Base-by-base conservation (phyloP, 2,113 vertebrate species). In the Gavialis gangeticus region DNA sequence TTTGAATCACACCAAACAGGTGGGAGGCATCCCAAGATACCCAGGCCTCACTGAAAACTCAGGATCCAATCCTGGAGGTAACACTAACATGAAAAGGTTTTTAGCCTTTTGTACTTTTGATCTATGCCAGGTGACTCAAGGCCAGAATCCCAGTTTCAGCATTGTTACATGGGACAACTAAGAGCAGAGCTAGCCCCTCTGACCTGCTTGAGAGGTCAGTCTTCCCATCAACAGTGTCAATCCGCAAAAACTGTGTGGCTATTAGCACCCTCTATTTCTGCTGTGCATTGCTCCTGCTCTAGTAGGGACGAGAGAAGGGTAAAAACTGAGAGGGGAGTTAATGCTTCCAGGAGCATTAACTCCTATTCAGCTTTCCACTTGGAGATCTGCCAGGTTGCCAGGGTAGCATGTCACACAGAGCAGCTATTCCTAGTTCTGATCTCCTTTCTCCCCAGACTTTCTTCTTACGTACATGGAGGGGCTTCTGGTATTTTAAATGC, bases 301-400 rank as follows among this genome's bases (percentile, higher is more conserved):
- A 91, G 67, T 62, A 28, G 76, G 11, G 57, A 79, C 54, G 56
- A 85, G 80, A 76, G 79, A n/a, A 77, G 55, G 80, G 82, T 95
- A 6, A 1, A 0, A 3, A 21, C 66, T 89, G 0, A 2, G 22
- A 56, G 10, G 62, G 79, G 57, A 93, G 78, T 81, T 56, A 81
- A 76, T 13, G 85, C 76, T 85, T 64, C 0, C 0, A 95, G 95
- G 79, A 58, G 73, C 95, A 79, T 92, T 30, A 94, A 95, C 64
- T 94, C 63, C 75, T 77, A 5, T 82, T 93, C 86, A 91, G 73
- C 90, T 91, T 94, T 73, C 1, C 4, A 3, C 75, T 93, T 94
- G 96, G 95, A 94, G 54, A 81, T n/a, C 91, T 85, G 95, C 94
- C 94, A 96, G 95, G 93, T 96, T 97, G 95, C 93, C 91, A 93